These are phyloP conservation scores for Darevskia nairensis DNA, from an alignment of 2,797 vertebrate species.

Conservation along the genomic window DNA sequence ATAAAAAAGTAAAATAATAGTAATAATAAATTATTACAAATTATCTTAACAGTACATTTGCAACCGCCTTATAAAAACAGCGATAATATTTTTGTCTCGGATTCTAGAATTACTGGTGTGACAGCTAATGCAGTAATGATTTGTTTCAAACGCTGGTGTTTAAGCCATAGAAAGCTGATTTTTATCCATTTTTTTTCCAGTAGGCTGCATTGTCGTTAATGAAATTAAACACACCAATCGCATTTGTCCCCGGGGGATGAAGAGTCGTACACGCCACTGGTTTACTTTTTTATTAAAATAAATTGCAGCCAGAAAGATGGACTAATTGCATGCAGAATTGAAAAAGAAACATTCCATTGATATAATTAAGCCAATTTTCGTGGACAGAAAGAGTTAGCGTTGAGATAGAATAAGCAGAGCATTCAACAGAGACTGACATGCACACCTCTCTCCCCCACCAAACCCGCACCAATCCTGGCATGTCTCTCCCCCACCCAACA, in stretches of 20 bases:
- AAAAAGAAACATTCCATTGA: constrained; percentile 88
- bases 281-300: constrained; percentile 96
- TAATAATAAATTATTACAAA: constrained; percentile 77
- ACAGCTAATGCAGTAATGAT: constrained; percentile 87
- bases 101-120: constrained; percentile 83
- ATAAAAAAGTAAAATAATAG: constrained; percentile 26
- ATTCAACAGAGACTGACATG: constrained; percentile 79
- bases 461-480: constrained; percentile 4
- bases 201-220: constrained; percentile 93
- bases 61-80: constrained; percentile 83
- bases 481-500: constrained; percentile 37
- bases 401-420: constrained; percentile 90
- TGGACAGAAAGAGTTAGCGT: constrained; percentile 87
- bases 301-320: constrained; percentile 92
- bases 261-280: constrained; percentile 90
- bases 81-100: constrained; percentile 81
- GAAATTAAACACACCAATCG: constrained; percentile 95
- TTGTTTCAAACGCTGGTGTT: constrained; percentile 88
- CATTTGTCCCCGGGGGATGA: constrained; percentile 86
- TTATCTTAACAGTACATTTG: constrained; percentile 82
- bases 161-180: constrained; percentile 88
- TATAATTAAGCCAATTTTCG: constrained; percentile 94
- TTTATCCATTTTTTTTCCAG: constrained; percentile 93
- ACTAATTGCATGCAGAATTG: constrained; percentile 91
- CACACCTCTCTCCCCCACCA: constrained; percentile 56